Conservation (phyloP, 2,113 vertebrate genomes). For the Dolichallabes microphthalmus region DNA sequence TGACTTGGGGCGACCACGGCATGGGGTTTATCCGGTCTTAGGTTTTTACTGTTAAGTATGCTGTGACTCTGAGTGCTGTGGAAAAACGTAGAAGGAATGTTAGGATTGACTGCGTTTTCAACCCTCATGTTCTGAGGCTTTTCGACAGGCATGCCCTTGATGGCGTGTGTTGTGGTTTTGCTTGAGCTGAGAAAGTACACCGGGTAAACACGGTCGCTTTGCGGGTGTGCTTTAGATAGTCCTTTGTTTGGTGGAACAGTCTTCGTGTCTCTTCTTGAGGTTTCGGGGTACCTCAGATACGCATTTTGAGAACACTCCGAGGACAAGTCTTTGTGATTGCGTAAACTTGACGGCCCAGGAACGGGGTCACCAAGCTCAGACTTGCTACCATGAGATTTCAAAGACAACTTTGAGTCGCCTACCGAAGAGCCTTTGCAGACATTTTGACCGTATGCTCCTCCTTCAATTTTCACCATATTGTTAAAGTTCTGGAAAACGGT, state of each 20-base stretch:
- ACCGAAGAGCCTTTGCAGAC: slow-evolving; percentile 58
- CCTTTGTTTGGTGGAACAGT: slow-evolving; percentile 50
- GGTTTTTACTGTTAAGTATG: slow-evolving; percentile 57
- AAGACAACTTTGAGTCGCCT: slow-evolving; percentile 45
- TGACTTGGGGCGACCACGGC: slow-evolving; percentile 51
- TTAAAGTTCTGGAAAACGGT: slow-evolving; percentile 65
- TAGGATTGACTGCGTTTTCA: slow-evolving; percentile 19
- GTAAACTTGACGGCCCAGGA: slow-evolving; percentile 50
- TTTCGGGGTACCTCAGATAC: slow-evolving; percentile 49
- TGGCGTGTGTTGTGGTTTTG: slow-evolving; percentile 51
- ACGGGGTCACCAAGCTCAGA: slow-evolving; percentile 42
- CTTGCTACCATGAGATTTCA: slow-evolving; percentile 53
- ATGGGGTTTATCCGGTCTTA: slow-evolving; percentile 59
- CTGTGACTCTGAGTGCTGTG: slow-evolving; percentile 56
- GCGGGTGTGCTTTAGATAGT: slow-evolving; percentile 51
- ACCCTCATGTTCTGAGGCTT: slow-evolving; percentile 56
- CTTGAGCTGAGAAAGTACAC: slow-evolving; percentile 59
- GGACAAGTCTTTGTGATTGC: slow-evolving; percentile 41
- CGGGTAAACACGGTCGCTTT: slow-evolving; percentile 54
- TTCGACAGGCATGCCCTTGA: slow-evolving; percentile 52
- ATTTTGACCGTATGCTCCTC: slow-evolving; percentile 63
- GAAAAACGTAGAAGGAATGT: slow-evolving; percentile 56
- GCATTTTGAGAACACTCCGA: slow-evolving; percentile 52
- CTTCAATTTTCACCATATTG: slow-evolving; percentile 62
- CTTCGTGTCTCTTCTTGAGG: slow-evolving; percentile 51